These are phyloP conservation scores for Lophius piscatorius DNA, from an alignment of 2,113 vertebrate genomes.

Conservation along the genomic window DNA sequence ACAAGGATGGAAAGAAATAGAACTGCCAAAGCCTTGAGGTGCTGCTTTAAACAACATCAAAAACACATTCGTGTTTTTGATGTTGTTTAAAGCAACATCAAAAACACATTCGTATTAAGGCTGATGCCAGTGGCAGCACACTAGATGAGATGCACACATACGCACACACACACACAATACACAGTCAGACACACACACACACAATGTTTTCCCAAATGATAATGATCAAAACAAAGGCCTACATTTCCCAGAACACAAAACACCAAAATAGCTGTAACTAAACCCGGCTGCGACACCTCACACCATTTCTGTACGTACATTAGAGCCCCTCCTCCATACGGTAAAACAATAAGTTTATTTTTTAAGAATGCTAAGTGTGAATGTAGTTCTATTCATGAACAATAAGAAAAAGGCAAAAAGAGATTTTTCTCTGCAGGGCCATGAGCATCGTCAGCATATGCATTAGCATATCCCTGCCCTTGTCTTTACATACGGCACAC, in stretches of 20 bases:
- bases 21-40: slow-evolving; percentile 24
- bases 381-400: slow-evolving; percentile 1
- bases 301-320: slow-evolving; percentile 1
- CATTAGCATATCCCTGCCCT: neutral
- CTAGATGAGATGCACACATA: slow-evolving; percentile 21
- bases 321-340: slow-evolving; percentile 16
- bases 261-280: slow-evolving; percentile 23
- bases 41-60: slow-evolving; percentile 66
- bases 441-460: neutral
- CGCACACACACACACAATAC: neutral
- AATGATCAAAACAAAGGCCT: slow-evolving; percentile 56
- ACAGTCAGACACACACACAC: slow-evolving; percentile 2
- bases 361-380: neutral
- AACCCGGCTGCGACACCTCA: slow-evolving; percentile 7
- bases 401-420: neutral
- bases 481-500: slow-evolving; percentile 63
- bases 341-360: slow-evolving; percentile 10
- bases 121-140: slow-evolving; percentile 18
- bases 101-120: slow-evolving; percentile 60
- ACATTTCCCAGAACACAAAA: slow-evolving; percentile 41
- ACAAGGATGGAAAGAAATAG: slow-evolving; percentile 25
- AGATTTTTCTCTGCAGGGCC: neutral
- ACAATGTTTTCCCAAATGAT: slow-evolving; percentile 40
- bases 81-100: slow-evolving; percentile 65
- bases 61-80: too few species aligned